Evolutionary conservation across 2,797 vertebrate genomes (phyloP), one percentile per base, ranked within the genome.

Genomic region (Austrolebias charrua): DNA sequence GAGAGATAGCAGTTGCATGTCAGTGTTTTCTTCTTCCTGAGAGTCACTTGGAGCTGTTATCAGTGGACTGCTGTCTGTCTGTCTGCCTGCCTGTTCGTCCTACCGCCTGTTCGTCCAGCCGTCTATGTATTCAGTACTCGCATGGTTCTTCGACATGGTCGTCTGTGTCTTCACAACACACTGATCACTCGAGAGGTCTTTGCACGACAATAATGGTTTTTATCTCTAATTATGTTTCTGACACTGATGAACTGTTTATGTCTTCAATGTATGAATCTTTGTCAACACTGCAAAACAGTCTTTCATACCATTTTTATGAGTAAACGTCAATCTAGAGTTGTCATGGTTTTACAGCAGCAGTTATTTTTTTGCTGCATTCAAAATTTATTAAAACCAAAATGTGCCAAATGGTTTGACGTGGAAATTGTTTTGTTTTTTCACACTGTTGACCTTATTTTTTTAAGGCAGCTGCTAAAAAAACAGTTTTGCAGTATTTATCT

Each of bases 1-100:
- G 76, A 90, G 80, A 91, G 67, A 83, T 86, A 89, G 86, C 50
- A 46, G 82, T 88, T 93, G 93, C 93, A 94, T 94, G 92, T 86
- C 76, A 71, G 70, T 92, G 84, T 92, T 86, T 78, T 90, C 82
- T 83, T 90, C 86, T 79, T 90, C 85, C 86, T 82, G 79, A 90
- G 81, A 83, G 83, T 83, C 73, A 83, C 66, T 81, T 76, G 81
- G 82, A 90, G 78, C 83, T 90, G 75, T 65, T 86, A 82, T 89
- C 76, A 89, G 81, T 86, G 89, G 85, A 90, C 82, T 86, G 86
- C 89, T 92, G 88, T 92, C 89, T 90, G 92, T 88, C 86, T 89
- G 89, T 87, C 89, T 90, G 90, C 86, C 89, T 90, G 85, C 83
- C 88, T 84, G 85, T 84, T 73, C 80, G 76, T 85, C 79, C 81